Evolutionary conservation across 2,888 invertebrate genomes (phyloP).

Genomic region (Icerya purchasi): DNA sequence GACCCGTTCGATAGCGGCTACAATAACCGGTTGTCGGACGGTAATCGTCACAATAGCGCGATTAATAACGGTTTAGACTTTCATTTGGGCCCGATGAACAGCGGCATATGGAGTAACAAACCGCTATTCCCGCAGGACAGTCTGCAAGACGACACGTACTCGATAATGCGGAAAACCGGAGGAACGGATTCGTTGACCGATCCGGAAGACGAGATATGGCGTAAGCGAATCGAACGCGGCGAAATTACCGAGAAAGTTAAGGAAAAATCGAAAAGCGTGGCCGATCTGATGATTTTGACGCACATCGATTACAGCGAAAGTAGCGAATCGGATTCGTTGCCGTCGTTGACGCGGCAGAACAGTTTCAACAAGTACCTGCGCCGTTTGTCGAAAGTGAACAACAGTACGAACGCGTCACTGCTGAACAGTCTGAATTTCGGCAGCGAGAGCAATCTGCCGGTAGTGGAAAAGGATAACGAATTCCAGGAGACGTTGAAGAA

Average conservation of each 20-base stretch:
- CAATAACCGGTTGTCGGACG: no score
- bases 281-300: slow-evolving; percentile 42
- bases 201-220: slow-evolving; percentile 41
- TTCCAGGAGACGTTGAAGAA: slow-evolving; percentile 33
- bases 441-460: slow-evolving; percentile 34
- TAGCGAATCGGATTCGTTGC: slow-evolving; percentile 29
- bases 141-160: slow-evolving; percentile 20
- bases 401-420: slow-evolving; percentile 22
- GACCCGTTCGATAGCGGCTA: not conserved
- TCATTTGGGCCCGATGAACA: slow-evolving; percentile 5
- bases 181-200: slow-evolving; percentile 30
- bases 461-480: slow-evolving; percentile 29
- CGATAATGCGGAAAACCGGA: slow-evolving; percentile 4
- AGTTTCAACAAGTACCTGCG: slow-evolving; percentile 13
- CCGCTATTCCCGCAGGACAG: slow-evolving; percentile 12
- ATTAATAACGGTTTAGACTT: slow-evolving; percentile 2
- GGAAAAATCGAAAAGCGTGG: slow-evolving; percentile 41
- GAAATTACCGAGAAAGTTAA: slow-evolving; percentile 36
- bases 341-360: slow-evolving; percentile 19
- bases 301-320: slow-evolving; percentile 38
- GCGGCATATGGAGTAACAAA: slow-evolving; percentile 6
- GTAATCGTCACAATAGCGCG: not conserved
- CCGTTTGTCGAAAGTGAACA: slow-evolving; percentile 20
- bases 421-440: slow-evolving; percentile 25
- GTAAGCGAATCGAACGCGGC: slow-evolving; percentile 32